phyloP scores from a whole-genome alignment of 2,888 invertebrate genomes.

The Periphyllus acericola region DNA sequence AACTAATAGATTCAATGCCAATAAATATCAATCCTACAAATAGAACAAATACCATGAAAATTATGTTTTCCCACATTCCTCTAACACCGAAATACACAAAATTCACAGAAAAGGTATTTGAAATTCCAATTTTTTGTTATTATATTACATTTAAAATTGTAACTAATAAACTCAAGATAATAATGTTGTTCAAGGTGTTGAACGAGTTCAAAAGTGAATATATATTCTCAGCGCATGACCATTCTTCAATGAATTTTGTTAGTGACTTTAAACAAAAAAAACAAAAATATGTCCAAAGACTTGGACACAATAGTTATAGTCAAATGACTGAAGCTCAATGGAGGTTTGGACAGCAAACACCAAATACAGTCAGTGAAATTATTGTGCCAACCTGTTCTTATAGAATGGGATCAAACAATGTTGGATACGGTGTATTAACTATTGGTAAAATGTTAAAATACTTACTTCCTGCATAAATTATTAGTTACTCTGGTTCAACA shows the following conservation, averaged over 20 bases:
- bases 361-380: slow-evolving; percentile 76
- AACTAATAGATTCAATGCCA: slow-evolving; percentile 55
- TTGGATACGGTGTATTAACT: slow-evolving; percentile 87
- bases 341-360: slow-evolving; percentile 66
- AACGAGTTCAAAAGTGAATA: slow-evolving; percentile 75
- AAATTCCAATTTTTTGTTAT: neutral
- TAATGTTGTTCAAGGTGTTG: slow-evolving; percentile 70
- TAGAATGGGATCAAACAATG: slow-evolving; percentile 88
- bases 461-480: too few species aligned
- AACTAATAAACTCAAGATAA: neutral
- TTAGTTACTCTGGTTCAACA: too few species aligned
- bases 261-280: slow-evolving; percentile 64
- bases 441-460: slow-evolving; percentile 72
- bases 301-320: slow-evolving; percentile 52
- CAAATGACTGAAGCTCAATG: slow-evolving; percentile 62
- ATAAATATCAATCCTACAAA: slow-evolving; percentile 28
- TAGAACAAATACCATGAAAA: slow-evolving; percentile 67
- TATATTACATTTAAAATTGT: neutral
- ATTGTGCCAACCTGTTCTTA: slow-evolving; percentile 95
- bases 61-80: slow-evolving; percentile 82
- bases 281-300: slow-evolving; percentile 64
- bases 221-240: slow-evolving; percentile 78
- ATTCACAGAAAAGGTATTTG: slow-evolving; percentile 69
- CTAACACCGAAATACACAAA: slow-evolving; percentile 70
- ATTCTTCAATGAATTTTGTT: slow-evolving; percentile 73